These are phyloP conservation scores for Gibbula magus DNA, from an alignment of 2,888 invertebrate species.

Conservation along the genomic window DNA sequence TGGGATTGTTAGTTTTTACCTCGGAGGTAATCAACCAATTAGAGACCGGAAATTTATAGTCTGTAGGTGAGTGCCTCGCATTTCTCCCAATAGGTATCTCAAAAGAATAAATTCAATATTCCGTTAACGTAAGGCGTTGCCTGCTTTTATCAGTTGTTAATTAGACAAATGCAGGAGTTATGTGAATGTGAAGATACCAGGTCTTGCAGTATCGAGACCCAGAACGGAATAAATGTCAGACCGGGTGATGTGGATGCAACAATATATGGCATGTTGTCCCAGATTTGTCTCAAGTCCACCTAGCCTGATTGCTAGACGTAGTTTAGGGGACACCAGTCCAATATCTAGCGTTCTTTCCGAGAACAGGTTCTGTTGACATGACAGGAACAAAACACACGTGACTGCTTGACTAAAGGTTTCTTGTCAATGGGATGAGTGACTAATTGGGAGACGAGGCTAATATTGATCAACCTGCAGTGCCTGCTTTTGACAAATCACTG, in stretches of 20 bases:
- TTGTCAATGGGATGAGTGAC: neutral
- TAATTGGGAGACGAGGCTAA: neutral
- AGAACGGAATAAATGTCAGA: too few species aligned
- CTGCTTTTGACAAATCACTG: neutral
- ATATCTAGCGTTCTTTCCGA: too few species aligned
- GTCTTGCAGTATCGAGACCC: too few species aligned
- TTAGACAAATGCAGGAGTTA: conserved; percentile 9
- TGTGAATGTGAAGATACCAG: too few species aligned
- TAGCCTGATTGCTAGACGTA: too few species aligned
- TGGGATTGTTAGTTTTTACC: conserved; percentile 21
- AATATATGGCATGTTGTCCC: too few species aligned
- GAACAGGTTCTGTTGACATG: too few species aligned
- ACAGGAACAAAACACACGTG: too few species aligned
- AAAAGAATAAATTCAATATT: conserved; percentile 25
- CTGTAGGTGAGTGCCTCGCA: conserved; percentile 23
- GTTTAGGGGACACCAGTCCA: too few species aligned
- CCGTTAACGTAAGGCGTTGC: conserved; percentile 10
- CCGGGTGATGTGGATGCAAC: too few species aligned
- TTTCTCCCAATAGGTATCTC: conserved; percentile 18
- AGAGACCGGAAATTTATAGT: conserved; percentile 24
- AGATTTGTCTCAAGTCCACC: too few species aligned
- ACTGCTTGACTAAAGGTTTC: neutral
- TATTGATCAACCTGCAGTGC: neutral
- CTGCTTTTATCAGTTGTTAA: conserved; percentile 16
- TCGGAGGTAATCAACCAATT: conserved; percentile 22